Conservation (phyloP, 2,113 vertebrate species). For the Percina caprodes region DNA sequence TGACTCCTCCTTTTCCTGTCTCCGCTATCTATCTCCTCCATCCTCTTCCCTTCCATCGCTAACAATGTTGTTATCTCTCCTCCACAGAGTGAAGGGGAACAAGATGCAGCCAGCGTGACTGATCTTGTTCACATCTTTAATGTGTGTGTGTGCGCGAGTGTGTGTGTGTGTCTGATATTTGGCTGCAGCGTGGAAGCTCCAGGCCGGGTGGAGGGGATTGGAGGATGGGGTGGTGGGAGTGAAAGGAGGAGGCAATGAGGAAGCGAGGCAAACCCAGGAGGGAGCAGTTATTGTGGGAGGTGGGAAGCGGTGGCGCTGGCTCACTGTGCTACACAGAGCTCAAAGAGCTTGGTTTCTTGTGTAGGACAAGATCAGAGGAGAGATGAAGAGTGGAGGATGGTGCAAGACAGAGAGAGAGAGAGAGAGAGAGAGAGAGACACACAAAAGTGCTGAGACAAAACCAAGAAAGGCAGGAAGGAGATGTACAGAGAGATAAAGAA, state of each 20-base stretch:
- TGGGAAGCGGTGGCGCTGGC: background rate
- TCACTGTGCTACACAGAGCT: constrained; percentile 35
- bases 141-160: background rate
- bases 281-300: constrained; percentile 38
- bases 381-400: constrained; percentile 35
- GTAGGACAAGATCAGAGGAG: constrained; percentile 40
- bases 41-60: background rate
- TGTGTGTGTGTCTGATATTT: constrained; percentile 39
- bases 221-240: background rate
- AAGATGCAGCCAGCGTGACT: constrained; percentile 42
- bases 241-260: constrained; percentile 38
- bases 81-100: constrained; percentile 20
- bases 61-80: constrained; percentile 25
- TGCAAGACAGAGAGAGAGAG: constrained; percentile 4
- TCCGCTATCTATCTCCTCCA: background rate
- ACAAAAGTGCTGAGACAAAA: constrained; percentile 38
- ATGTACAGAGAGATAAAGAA: constrained; percentile 43
- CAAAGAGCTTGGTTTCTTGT: constrained; percentile 30
- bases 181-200: constrained; percentile 26
- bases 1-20: background rate
- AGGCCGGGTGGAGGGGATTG: constrained; percentile 2
- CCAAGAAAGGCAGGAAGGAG: constrained; percentile 12
- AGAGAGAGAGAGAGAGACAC: constrained; percentile 21
- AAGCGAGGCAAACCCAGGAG: constrained; percentile 35
- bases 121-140: constrained; percentile 40